Evolutionary conservation across 2,888 invertebrate species (phyloP), one percentile per base, ranked within the genome.

Genomic region (Geotrupes spiniger): DNA sequence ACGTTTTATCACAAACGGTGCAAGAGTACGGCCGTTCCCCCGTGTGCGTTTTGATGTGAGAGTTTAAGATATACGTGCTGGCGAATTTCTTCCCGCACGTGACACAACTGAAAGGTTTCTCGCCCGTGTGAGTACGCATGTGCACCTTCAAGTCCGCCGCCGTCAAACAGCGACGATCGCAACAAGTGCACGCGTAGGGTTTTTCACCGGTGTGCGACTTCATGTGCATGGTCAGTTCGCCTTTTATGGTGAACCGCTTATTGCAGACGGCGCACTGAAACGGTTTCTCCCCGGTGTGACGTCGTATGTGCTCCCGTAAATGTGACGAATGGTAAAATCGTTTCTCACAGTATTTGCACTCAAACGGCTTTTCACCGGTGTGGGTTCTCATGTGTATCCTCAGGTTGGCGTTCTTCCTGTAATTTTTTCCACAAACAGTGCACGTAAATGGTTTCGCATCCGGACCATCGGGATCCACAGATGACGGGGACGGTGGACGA

Each of bases 11-110:
- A 62, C 82, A 82, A 2, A 73, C 61, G 8, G 75, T 69, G 59
- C 82, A 82, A 9, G 78, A 68, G 63, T 77, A 81, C 0, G 82
- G 82, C 51, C 78, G 74, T 61, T 82, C 82, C 4, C 82, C 82
- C 0, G 82, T 82, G 66, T 82, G 82, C 4, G 79, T 80, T 59
- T 81, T 78, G 45, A 77, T 75, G 59, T 82, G 82, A 0, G 79
- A 80, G 59, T 76, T 79, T 16, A 80, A 72, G 1, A 81, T 80
- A 42, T 81, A 80, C 49, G 78, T 76, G 68, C 81, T 81, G 0
- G 81, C 79, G 61, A 82, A 82, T 46, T 80, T 80, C 64, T 68
- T 70, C 1, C 65, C 68, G 45, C 72, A 72, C 21, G 64, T 63
- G 0, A 60, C 53, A 43, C 72, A 72, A 29, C 52, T 54, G 44